Evolutionary conservation across 37 sponge, comb jelly and placozoan species (phyloP).

Genomic region (Eunapius fragilis): DNA sequence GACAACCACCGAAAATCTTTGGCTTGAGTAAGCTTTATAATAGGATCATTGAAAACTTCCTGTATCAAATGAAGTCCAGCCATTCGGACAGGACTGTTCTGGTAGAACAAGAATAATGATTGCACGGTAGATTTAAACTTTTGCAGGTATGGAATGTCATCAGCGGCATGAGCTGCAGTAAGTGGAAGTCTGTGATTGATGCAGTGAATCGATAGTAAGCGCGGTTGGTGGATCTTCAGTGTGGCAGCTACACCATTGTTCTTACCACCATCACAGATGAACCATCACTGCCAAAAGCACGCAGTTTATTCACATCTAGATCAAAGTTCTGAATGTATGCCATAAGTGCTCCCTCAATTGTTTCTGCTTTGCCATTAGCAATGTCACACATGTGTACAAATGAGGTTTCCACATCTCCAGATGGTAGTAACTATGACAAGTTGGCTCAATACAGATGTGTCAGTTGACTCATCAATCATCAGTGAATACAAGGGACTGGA

Average conservation of each 20-base stretch:
- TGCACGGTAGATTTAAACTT: constrained; percentile 31
- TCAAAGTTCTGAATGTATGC: constrained; percentile 22
- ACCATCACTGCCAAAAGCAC: constrained; percentile 65
- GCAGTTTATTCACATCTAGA: constrained; percentile 16
- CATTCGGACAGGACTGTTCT: constrained; percentile 52
- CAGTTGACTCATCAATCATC: constrained; percentile 48
- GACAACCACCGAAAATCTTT: constrained; percentile 52
- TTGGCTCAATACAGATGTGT: constrained; percentile 48
- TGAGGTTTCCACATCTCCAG: constrained; percentile 17
- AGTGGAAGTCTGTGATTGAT: constrained; percentile 57
- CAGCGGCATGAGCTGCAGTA: too few species aligned
- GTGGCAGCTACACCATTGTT: constrained; percentile 31
- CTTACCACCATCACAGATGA: constrained; percentile 57
- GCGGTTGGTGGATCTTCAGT: constrained; percentile 34
- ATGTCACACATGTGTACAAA: constrained; percentile 42
- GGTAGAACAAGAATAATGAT: constrained; percentile 36
- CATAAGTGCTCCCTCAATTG: constrained; percentile 30
- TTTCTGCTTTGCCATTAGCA: constrained; percentile 39
- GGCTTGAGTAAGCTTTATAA: constrained; percentile 31
- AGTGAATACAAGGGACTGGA: constrained; percentile 31
- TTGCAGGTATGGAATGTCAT: constrained; percentile 38
- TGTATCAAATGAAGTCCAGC: constrained; percentile 51
- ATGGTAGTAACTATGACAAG: constrained; percentile 22
- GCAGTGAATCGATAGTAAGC: constrained; percentile 55
- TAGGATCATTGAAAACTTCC: constrained; percentile 37